Conservation (phyloP, 2,888 invertebrate species). For the Sepiola atlantica region DNA sequence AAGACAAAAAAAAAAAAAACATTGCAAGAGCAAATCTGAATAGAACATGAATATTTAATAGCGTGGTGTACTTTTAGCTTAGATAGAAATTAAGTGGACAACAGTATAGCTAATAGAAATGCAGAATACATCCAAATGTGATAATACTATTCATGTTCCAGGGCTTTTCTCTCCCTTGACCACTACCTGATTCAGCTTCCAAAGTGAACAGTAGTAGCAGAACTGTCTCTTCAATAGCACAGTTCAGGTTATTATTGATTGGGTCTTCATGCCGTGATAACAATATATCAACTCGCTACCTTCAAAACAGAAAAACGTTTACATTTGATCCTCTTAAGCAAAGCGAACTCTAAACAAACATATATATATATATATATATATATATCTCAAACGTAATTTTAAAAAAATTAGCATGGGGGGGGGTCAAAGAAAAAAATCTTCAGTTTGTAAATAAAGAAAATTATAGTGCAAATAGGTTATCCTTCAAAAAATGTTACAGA, state of each 20-base stretch:
- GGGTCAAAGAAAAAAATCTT: not conserved
- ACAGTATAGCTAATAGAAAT: not conserved
- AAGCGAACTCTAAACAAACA: not conserved
- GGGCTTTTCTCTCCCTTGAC: not conserved
- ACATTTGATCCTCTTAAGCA: not conserved
- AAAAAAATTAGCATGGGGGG: not conserved
- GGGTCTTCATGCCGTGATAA: not conserved
- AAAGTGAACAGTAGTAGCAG: not conserved
- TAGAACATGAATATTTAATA: not conserved
- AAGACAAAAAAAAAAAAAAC: not conserved
- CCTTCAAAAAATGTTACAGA: not conserved
- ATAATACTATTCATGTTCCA: not conserved
- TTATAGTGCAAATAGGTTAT: not conserved
- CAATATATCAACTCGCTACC: not conserved
- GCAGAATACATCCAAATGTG: not conserved
- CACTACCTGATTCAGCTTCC: not conserved
- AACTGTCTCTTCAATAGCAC: not conserved
- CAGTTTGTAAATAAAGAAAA: not conserved
- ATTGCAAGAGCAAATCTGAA: not conserved
- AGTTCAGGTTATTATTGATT: conserved; percentile 36
- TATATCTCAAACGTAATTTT: not conserved
- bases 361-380: no score
- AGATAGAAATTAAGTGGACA: not conserved
- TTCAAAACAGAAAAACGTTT: not conserved
- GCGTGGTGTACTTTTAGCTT: not conserved